Percentiles rank a stretch among this genome's conserved stretches.
phyloP scores from a whole-genome alignment of 2,888 invertebrate genomes.

The Lasioglossum vierecki region DNA sequence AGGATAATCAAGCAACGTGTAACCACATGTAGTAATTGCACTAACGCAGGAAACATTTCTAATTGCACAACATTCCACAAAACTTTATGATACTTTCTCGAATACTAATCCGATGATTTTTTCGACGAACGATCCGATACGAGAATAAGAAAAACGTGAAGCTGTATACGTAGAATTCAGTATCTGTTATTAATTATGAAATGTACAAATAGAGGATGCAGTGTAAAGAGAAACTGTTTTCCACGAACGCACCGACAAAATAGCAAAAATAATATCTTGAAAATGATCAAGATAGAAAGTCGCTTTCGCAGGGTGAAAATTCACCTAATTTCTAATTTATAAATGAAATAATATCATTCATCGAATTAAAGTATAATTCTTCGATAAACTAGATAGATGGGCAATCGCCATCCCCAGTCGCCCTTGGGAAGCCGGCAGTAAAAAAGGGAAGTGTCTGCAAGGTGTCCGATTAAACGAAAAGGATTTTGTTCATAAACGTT shows the following conservation, averaged over 20 bases:
- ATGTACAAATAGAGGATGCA: neutral
- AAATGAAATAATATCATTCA: too few species aligned
- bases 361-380: neutral
- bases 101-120: neutral
- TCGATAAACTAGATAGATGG: neutral
- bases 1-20: neutral
- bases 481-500: constrained; percentile 35
- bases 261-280: neutral
- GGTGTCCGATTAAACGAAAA: constrained; percentile 20
- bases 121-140: neutral
- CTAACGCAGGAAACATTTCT: neutral
- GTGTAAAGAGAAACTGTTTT: neutral
- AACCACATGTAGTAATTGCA: neutral
- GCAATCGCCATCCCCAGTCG: neutral
- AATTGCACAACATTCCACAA: neutral
- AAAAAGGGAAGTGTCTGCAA: neutral
- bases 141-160: neutral
- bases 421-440: neutral
- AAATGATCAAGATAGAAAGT: neutral
- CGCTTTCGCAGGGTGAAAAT: neutral
- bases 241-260: neutral
- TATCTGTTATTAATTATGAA: neutral
- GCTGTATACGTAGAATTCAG: neutral
- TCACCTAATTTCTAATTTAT: neutral
- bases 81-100: neutral